A percentile compares a stretch with the other conserved stretches of the same genome.
Evolutionary conservation across 2,888 invertebrate species (phyloP).

Genomic region (Yponomeuta sedellus): DNA sequence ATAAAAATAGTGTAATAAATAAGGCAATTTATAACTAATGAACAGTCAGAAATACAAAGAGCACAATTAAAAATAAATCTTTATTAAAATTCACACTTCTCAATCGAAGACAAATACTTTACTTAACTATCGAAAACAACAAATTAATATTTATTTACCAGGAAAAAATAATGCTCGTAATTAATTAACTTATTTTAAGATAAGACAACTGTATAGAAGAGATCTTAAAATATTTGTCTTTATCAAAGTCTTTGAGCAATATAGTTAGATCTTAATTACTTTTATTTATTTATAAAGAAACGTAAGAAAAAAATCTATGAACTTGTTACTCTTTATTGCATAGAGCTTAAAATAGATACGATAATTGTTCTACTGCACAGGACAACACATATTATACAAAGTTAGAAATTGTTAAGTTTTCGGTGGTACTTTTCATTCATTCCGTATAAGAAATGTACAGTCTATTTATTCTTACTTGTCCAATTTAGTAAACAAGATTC

Average conservation of each 20-base stretch:
- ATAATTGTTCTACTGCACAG: neutral
- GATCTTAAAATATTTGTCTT: constrained; percentile 28
- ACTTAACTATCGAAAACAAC: constrained; percentile 53
- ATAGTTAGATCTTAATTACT: constrained; percentile 29
- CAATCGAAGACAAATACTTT: constrained; percentile 51
- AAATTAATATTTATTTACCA: constrained; percentile 32
- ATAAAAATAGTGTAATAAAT: no score
- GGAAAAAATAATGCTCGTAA: constrained; percentile 31
- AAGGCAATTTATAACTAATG: neutral
- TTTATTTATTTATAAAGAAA: constrained; percentile 20
- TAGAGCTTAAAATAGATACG: neutral
- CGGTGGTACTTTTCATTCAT: constrained; percentile 1
- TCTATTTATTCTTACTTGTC: no score
- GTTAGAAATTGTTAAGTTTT: neutral
- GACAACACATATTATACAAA: neutral
- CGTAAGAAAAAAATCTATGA: constrained; percentile 16
- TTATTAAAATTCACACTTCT: constrained; percentile 70
- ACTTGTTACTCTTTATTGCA: neutral
- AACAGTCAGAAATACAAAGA: constrained; percentile 5
- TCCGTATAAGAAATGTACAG: neutral
- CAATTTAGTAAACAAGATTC: no score
- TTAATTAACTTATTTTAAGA: neutral
- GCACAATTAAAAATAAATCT: constrained; percentile 59
- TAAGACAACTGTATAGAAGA: constrained; percentile 14
- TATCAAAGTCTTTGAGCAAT: constrained; percentile 46